Evolutionary conservation across 2,888 invertebrate species (phyloP), one percentile per base, ranked within the genome.

Genomic region (Chelonus formosanus): DNA sequence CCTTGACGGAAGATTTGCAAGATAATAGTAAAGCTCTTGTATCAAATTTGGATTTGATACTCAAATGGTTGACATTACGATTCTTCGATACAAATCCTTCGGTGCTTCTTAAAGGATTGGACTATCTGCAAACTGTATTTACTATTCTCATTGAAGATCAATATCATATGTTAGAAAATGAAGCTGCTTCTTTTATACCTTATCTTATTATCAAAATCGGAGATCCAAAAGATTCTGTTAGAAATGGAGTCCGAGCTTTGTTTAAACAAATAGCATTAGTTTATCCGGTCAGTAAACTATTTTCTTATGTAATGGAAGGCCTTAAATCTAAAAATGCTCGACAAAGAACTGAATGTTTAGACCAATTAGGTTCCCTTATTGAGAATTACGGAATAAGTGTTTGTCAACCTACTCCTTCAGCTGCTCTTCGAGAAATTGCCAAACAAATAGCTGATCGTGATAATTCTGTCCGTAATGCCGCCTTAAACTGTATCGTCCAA

Each of bases 21-120:
- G 89, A 89, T n/a, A 93, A 94, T 76, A 89, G 90, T 48, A 89
- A 91, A 75, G 92, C 95, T 0, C 88, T 97, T 50, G 90, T 95
- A 73, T 90, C 92, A 31, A 98, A 98, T 86, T 87, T 97, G 69
- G 99, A 99, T 86, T 86, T 99, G 69, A 92, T 99, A 63, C 88
- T 99, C 54, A 97, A 97, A 83, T 99, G 98, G 98, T 84, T 97
- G 75, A 97, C 98, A 0, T 86, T 99, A 55, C 88, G 98, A 68
- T 99, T 99, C 86, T 98, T 97, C 80, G 98, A 99, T 86, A 99
- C 98, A 34, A 99, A 99, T 86, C 98, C 98, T 6, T 96, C 97
- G 10, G 98, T 98, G 45, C 88, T 98, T 68, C 88, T 98, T 75
- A 97, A 96, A 86, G 96, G 94, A n/a, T 86, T 98, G 75, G 98